A percentile compares a stretch with the other conserved stretches of the same genome.
phyloP scores from a whole-genome alignment of 2,113 vertebrate species.

The Ageneiosus marmoratus region DNA sequence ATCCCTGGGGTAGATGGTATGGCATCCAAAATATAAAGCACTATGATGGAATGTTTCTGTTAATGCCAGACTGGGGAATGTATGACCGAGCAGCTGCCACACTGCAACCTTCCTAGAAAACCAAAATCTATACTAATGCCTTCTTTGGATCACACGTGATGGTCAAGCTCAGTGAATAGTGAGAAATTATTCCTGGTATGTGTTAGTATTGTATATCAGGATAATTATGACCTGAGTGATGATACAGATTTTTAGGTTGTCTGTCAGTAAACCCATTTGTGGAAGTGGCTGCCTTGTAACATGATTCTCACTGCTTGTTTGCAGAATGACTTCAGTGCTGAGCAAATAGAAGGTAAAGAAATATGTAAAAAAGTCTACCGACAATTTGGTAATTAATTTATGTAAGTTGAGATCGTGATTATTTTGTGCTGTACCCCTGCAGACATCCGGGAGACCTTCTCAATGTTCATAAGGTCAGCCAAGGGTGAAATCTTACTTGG shows the following conservation, averaged over 20 bases:
- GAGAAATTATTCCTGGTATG: background rate
- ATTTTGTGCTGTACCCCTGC: constrained; percentile 37
- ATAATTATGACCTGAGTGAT: background rate
- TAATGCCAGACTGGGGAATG: constrained; percentile 18
- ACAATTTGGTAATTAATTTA: background rate
- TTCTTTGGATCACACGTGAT: background rate
- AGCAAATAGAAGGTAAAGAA: constrained; percentile 75
- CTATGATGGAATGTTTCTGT: background rate
- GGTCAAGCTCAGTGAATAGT: background rate
- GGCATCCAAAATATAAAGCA: constrained; percentile 9
- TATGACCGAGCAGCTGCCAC: constrained; percentile 14
- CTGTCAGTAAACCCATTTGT: background rate
- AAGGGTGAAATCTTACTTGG: constrained; percentile 85
- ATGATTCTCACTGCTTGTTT: constrained; percentile 30
- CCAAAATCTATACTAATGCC: constrained; percentile 6
- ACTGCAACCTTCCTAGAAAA: background rate
- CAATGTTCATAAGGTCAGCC: constrained; percentile 83
- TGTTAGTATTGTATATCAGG: constrained; percentile 5
- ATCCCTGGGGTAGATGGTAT: constrained; percentile 1
- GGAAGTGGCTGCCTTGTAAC: background rate
- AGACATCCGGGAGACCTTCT: constrained; percentile 93
- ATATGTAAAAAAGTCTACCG: background rate
- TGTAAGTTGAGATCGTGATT: background rate
- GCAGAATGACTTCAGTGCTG: constrained; percentile 69
- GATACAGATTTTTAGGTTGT: background rate